Base-by-base conservation (phyloP, 1,140 invertebrate genomes). In the Macrobrachium nipponense region DNA sequence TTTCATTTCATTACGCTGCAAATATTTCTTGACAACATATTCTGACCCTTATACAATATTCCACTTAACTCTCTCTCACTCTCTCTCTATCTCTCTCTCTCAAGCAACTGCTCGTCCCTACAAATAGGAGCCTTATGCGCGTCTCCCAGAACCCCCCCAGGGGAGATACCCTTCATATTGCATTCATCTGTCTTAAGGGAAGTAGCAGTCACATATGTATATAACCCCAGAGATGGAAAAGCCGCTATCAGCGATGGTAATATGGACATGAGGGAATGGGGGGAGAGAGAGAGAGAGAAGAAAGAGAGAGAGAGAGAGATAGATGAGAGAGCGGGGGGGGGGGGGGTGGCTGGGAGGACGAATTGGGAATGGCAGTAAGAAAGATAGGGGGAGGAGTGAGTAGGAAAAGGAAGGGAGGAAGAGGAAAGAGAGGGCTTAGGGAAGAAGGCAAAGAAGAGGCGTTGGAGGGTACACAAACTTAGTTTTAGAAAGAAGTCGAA, bases 141-240 rank as follows among this genome's bases (percentile, higher is more conserved):
- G 17, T 44, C 51, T n/a, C 70, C 44, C 44, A n/a, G 59, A 43
- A 44, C 73, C 17, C 73, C 59, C 73, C 51, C 2, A 51, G 51
- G 51, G 51, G 51, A 51, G 51, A 2, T 51, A 51, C 51, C 51
- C 44, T 27, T 68, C 80, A 81, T 81, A 81, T 81, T 81, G 80
- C 80, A 51, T 81, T 81, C 80, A 81, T 81, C 72, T 81, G 80
- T 81, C 80, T 81, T 81, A 44, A 6, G 66, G 80, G 51, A 68
- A 68, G 80, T 44, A 68, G n/a, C 27, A 72, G 80, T 81, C 80
- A 81, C 80, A 81, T 81, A 70, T 81, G 80, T 81, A 81, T 81
- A 81, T 81, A 81, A 20, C 44, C 8, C 18, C 17, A 68, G 66
- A 72, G 23, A 72, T 81, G 80, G 68, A 58, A 81, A 68, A 27